Conservation (phyloP, 2,113 vertebrate genomes). For the Ciconia maguari region DNA sequence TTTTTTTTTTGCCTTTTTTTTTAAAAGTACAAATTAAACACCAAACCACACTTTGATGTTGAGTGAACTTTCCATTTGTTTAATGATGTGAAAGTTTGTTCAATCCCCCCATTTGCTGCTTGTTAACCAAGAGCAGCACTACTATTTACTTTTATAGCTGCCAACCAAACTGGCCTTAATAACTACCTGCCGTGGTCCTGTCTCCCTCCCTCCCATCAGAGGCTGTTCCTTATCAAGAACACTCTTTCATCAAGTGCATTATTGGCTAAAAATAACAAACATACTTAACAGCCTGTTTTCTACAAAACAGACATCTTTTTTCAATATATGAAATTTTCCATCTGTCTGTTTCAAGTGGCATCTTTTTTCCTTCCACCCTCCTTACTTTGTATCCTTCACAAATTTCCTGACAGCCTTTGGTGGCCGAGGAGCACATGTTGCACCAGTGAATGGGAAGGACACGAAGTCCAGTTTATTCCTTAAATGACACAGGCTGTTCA, state of each 20-base stretch:
- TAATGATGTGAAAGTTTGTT: constrained; percentile 20
- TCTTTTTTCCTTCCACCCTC: neutral
- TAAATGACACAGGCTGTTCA: neutral
- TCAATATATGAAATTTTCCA: neutral
- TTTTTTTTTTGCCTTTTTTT: too few species aligned
- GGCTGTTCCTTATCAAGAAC: constrained; percentile 27
- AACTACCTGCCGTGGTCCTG: neutral
- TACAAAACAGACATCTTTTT: neutral
- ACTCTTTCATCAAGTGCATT: neutral
- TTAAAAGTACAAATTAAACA: neutral
- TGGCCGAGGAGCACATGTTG: neutral
- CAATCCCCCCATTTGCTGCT: neutral
- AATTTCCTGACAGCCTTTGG: neutral
- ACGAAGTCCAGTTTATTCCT: neutral
- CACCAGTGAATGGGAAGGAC: neutral
- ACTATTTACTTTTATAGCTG: neutral
- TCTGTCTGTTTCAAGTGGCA: neutral
- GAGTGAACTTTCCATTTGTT: constrained; percentile 3
- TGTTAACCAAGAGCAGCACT: constrained; percentile 13
- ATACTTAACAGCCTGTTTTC: neutral
- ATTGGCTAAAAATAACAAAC: constrained; percentile 39
- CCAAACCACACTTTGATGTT: neutral
- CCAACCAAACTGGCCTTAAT: constrained; percentile 14
- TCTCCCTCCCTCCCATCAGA: neutral
- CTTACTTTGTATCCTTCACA: neutral